Percentiles rank a stretch among this genome's conserved stretches.
Evolutionary conservation across 2,797 vertebrate genomes (phyloP).

Genomic region (Clamator glandarius): DNA sequence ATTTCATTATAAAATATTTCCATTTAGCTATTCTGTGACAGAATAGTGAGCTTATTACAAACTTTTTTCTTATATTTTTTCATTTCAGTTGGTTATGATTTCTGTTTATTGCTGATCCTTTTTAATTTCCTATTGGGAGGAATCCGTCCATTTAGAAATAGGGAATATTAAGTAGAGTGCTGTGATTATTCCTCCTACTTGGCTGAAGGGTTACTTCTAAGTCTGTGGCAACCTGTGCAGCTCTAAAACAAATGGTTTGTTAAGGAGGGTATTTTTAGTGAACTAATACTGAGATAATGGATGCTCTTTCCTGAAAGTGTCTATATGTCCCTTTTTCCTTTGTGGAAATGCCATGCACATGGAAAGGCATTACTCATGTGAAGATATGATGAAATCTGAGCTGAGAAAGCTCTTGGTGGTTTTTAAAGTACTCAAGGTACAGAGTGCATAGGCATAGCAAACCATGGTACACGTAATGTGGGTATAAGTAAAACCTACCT

Average conservation of each 20-base stretch:
- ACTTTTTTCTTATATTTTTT: background rate
- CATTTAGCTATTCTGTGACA: background rate
- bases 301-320: background rate
- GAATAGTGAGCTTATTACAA: background rate
- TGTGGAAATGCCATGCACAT: background rate
- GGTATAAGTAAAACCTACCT: conserved; percentile 25
- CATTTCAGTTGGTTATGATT: background rate
- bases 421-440: background rate
- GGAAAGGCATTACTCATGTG: background rate
- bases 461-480: background rate
- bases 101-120: background rate
- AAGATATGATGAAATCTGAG: background rate
- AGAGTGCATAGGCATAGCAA: background rate
- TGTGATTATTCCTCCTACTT: background rate
- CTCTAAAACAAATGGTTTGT: background rate
- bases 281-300: background rate
- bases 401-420: background rate
- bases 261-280: background rate
- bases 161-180: background rate
- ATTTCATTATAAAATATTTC: background rate
- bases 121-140: background rate
- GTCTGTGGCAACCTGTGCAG: background rate
- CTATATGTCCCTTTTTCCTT: background rate
- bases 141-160: background rate
- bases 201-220: background rate